Conservation (phyloP, 2,888 invertebrate species). For the Eurytoma californica region DNA sequence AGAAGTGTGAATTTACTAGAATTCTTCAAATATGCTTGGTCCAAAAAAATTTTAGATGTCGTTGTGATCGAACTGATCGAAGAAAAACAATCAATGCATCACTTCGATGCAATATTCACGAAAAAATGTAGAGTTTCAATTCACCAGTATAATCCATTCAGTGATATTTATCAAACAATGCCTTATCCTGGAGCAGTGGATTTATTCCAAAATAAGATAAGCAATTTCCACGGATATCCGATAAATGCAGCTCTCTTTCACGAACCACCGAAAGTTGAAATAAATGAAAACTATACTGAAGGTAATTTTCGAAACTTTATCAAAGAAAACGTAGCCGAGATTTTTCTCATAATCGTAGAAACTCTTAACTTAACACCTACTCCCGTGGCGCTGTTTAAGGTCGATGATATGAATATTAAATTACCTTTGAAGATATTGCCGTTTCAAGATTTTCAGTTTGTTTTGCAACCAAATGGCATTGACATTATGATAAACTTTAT, state of each 20-base stretch:
- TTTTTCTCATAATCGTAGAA: neutral
- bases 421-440: too few relatives aligned
- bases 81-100: neutral
- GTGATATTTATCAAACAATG: neutral
- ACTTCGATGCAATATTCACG: neutral
- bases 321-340: neutral
- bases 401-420: too few relatives aligned
- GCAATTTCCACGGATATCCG: neutral
- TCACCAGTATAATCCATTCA: conserved; percentile 16
- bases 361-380: neutral
- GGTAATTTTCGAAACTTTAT: neutral
- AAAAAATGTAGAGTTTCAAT: neutral
- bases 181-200: neutral
- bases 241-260: neutral
- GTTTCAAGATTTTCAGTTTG: too few relatives aligned
- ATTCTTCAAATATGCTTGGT: neutral
- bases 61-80: neutral
- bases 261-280: neutral
- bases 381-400: neutral
- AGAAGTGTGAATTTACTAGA: neutral
- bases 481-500: too few relatives aligned
- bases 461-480: too few relatives aligned
- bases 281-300: neutral
- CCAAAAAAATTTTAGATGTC: neutral
- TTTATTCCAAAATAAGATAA: neutral